phyloP scores from a whole-genome alignment of 1,140 invertebrate species.

The Lasaia peninsularis region DNA sequence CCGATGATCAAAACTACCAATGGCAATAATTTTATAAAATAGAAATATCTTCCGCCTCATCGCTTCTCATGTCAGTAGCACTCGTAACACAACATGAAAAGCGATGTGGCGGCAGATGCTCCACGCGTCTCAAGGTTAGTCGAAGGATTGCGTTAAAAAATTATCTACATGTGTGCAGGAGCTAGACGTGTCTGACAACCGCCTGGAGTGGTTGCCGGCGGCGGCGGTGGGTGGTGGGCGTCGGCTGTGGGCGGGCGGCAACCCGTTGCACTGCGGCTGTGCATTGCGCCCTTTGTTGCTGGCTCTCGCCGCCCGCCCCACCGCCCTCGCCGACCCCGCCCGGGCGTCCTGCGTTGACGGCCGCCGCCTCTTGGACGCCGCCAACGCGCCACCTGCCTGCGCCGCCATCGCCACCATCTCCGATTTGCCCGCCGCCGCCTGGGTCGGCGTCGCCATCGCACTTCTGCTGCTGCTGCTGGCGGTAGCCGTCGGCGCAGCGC shows the following conservation, averaged over 20 bases:
- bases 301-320: conserved; percentile 12
- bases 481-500: conserved; percentile 52
- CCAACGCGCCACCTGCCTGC: too few species aligned
- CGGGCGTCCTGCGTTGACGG: conserved; percentile 29
- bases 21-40: too few species aligned
- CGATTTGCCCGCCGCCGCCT: conserved; percentile 39
- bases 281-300: conserved; percentile 74
- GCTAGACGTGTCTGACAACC: conserved; percentile 22
- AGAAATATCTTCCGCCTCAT: too few species aligned
- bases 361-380: conserved; percentile 4
- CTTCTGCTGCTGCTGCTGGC: conserved; percentile 40
- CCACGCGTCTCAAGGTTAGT: too few species aligned
- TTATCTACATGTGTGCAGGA: background rate
- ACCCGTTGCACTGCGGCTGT: conserved; percentile 25
- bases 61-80: too few species aligned
- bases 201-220: conserved; percentile 8
- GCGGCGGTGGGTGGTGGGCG: background rate
- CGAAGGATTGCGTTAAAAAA: too few species aligned
- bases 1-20: too few species aligned
- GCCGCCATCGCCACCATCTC: conserved; percentile 4
- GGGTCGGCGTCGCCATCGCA: conserved; percentile 17
- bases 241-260: conserved; percentile 24
- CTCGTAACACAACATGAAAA: too few species aligned
- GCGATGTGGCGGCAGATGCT: too few species aligned
- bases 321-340: background rate